Conservation (phyloP, 2,797 vertebrate species). For the Morelia viridis region DNA sequence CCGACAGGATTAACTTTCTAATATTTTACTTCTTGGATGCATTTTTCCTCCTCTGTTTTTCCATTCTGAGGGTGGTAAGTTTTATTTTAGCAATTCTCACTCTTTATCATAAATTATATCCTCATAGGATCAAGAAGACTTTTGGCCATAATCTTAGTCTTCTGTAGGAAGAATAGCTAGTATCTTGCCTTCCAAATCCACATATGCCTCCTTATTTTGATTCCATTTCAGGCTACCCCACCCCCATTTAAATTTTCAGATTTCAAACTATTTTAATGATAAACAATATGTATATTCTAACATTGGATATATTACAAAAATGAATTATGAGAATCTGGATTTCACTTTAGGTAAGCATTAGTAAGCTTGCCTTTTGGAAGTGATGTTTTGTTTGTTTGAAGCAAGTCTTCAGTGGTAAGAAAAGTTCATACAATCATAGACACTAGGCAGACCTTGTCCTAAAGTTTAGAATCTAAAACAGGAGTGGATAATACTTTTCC, state of each 20-base stretch:
- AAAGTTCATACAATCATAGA: neutral
- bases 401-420: neutral
- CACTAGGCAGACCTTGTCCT: neutral
- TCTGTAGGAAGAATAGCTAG: neutral
- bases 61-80: neutral
- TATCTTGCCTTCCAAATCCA: neutral
- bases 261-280: no score
- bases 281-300: neutral
- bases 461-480: neutral
- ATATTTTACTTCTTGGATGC: constrained; percentile 37
- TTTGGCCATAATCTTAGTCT: neutral
- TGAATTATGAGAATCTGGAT: neutral
- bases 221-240: neutral
- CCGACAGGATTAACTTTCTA: constrained; percentile 13
- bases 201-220: neutral
- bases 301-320: neutral
- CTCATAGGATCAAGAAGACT: neutral
- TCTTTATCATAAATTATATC: neutral
- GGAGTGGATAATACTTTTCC: neutral
- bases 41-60: constrained; percentile 10
- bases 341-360: neutral
- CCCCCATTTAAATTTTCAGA: neutral
- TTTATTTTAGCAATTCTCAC: neutral
- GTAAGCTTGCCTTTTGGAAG: neutral
- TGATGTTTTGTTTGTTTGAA: neutral